Evolutionary conservation across 2,888 invertebrate species (phyloP).

Genomic region (Psococerastis gibbosa): DNA sequence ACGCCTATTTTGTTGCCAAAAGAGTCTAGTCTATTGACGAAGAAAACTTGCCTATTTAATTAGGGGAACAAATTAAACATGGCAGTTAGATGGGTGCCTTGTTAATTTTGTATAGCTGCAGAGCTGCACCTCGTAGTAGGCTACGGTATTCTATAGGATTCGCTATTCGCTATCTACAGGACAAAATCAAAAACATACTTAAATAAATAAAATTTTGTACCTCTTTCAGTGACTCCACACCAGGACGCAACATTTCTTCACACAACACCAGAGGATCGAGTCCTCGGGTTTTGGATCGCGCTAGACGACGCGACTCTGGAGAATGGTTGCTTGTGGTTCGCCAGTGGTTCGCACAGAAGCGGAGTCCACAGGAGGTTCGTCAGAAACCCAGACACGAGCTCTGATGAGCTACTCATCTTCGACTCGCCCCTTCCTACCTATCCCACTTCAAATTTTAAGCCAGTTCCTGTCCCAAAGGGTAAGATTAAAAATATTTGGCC

Average conservation of each 20-base stretch:
- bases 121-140: too few relatives aligned
- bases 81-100: too few relatives aligned
- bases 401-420: conserved; percentile 42
- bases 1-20: too few relatives aligned
- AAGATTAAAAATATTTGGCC: conserved; percentile 17
- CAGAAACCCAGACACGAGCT: conserved; percentile 45
- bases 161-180: too few relatives aligned
- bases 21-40: too few relatives aligned
- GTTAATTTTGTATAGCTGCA: too few relatives aligned
- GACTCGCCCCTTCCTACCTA: conserved; percentile 48
- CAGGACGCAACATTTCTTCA: conserved; percentile 79
- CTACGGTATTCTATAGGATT: too few relatives aligned
- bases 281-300: conserved; percentile 90
- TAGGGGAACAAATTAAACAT: too few relatives aligned
- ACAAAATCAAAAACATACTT: too few relatives aligned
- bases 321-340: conserved; percentile 90
- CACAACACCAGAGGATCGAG: conserved; percentile 54
- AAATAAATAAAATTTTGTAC: conserved; percentile 7
- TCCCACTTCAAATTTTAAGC: conserved; percentile 50
- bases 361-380: conserved; percentile 54
- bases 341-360: conserved; percentile 77
- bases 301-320: conserved; percentile 80
- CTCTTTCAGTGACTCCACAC: conserved; percentile 45
- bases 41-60: too few relatives aligned
- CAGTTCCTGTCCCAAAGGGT: conserved; percentile 75